phyloP scores from a whole-genome alignment of 2,797 vertebrate species.

The Channa striata region DNA sequence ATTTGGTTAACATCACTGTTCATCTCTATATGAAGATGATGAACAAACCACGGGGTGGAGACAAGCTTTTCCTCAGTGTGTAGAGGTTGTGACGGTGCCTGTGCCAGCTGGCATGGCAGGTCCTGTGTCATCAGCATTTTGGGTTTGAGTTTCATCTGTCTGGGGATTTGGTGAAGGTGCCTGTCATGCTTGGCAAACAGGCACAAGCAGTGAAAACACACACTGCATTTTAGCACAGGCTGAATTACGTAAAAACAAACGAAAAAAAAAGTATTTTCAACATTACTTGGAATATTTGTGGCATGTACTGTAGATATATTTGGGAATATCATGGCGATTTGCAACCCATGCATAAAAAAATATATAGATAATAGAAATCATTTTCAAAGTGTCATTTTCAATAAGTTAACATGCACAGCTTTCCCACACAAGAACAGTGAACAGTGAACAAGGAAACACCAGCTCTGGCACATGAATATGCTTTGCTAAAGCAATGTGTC shows the following conservation, averaged over 20 bases:
- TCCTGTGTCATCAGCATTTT: conserved; percentile 37
- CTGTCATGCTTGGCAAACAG: conserved; percentile 18
- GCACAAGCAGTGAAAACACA: not conserved
- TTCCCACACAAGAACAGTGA: not conserved
- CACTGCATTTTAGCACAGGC: not conserved
- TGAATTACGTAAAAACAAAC: not conserved
- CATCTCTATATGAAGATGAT: conserved; percentile 15
- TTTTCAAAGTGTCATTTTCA: too few relatives aligned
- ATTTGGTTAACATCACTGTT: not conserved
- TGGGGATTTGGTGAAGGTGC: conserved; percentile 32
- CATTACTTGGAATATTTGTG: not conserved
- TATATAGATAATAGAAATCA: too few relatives aligned
- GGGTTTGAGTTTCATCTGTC: conserved; percentile 35
- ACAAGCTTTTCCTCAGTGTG: not conserved
- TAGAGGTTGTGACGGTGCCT: not conserved
- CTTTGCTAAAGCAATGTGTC: conserved; percentile 2
- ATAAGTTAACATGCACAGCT: not conserved
- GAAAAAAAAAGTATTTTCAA: not conserved
- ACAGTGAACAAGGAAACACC: conserved; percentile 2
- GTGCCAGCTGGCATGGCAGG: conserved; percentile 40
- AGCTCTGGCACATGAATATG: conserved; percentile 1
- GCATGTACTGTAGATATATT: not conserved
- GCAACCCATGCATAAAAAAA: too few relatives aligned
- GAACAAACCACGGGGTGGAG: conserved; percentile 3
- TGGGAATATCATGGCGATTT: too few relatives aligned